Base-by-base conservation (phyloP, 2,113 vertebrate genomes). In the Octodon degus region DNA sequence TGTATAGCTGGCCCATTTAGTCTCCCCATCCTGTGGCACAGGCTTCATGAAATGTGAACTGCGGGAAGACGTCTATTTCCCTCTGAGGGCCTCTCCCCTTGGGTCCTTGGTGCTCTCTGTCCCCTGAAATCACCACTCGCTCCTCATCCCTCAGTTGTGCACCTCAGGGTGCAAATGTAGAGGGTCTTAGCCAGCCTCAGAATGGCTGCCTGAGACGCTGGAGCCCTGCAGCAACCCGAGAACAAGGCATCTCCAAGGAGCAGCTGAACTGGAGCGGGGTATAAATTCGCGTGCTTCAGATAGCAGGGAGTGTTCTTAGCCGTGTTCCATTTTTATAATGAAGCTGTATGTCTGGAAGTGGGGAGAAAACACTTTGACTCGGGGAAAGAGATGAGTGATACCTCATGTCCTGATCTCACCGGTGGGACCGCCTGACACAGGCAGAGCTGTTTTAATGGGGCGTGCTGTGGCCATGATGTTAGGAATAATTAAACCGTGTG, bases 401-500 rank as follows among this genome's bases (percentile, higher is more conserved):
- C 7, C 24, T 80, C 43, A 55, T 94, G 53, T 58, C 92, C 90
- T 25, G 94, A 96, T 76, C 32, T 80, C 76, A 86, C 96, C 94
- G 0, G 80, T 68, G 97, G 96, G 97, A 96, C 82, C 94, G 96
- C 85, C 81, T 77, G 50, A 37, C 5, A 1, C 47, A 32, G 74
- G 63, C 70, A n/a, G 76, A 97, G 95, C 62, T 67, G 79, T 92
- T 93, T 81, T 97, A 96, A 91, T 91, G 90, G 89, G 88, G 97
- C 89, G 32, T 93, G 93, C 77, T 60, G 34, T 24, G 86, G 95
- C 92, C 91, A 2, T 79, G 83, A 94, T 68, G 58, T 70, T 97
- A 92, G 83, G 79, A 93, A 89, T 94, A 93, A 97, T 98, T 97
- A 97, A 98, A 97, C 86, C 43, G 1, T 17, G 87, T 90, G 85